A percentile compares a stretch with the other conserved stretches of the same genome.
phyloP scores from a whole-genome alignment of 2,888 invertebrate genomes.

The Mythimna impura region DNA sequence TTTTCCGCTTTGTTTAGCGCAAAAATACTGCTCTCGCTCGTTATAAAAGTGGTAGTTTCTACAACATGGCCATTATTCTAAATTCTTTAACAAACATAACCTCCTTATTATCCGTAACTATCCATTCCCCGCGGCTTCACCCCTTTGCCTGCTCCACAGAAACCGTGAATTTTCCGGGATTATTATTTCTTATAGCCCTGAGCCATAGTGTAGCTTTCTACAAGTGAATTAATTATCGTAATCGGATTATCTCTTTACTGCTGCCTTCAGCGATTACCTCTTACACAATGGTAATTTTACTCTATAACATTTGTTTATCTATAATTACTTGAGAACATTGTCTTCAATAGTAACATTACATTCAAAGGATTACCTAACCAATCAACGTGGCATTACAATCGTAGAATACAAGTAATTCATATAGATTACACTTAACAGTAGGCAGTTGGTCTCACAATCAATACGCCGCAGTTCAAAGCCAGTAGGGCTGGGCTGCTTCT shows the following conservation, averaged over 20 bases:
- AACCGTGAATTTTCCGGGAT: background rate
- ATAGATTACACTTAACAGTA: conserved; percentile 15
- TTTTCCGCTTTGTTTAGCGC: background rate
- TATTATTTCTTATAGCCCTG: background rate
- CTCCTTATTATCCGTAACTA: background rate
- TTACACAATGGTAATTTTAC: background rate
- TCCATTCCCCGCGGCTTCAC: background rate
- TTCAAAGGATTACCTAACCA: background rate
- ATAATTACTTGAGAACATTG: background rate
- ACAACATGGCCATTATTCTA: background rate
- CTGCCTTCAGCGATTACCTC: too few relatives aligned
- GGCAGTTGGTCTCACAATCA: conserved; percentile 15
- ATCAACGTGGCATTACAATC: conserved; percentile 6
- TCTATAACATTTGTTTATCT: background rate
- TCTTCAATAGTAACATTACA: background rate
- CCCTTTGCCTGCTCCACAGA: background rate
- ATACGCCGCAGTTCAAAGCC: conserved; percentile 1
- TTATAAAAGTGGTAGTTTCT: conserved; percentile 1
- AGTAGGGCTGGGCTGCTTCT: background rate
- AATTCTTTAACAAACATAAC: background rate
- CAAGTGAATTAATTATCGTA: background rate
- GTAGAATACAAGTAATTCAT: conserved; percentile 7
- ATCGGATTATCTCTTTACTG: background rate
- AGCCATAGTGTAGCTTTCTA: background rate
- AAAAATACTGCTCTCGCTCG: too few relatives aligned